Percentiles rank a stretch among this genome's conserved stretches.
phyloP scores from a whole-genome alignment of 2,888 invertebrate species.

The Agonopterix arenella region DNA sequence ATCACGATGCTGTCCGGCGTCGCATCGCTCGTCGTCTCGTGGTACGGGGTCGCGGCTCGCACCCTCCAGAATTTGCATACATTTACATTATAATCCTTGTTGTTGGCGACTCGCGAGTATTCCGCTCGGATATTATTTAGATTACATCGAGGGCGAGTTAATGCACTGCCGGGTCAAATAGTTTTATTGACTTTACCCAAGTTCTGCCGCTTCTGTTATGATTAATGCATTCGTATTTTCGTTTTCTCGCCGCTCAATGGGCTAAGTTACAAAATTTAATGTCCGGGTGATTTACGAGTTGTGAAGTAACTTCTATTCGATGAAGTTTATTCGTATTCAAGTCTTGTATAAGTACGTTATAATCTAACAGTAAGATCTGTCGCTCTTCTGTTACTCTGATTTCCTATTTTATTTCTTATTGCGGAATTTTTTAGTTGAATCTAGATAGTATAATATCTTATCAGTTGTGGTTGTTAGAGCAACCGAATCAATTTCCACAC shows the following conservation, averaged over 20 bases:
- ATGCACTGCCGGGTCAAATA: conserved; percentile 22
- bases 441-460: no score
- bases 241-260: conserved; percentile 4
- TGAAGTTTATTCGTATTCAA: no score
- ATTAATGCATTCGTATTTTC: conserved; percentile 9
- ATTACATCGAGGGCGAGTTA: conserved; percentile 11
- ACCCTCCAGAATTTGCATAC: conserved; percentile 52
- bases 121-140: conserved; percentile 30
- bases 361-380: no score
- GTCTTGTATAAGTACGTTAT: no score
- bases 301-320: conserved; percentile 1
- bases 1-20: conserved; percentile 7
- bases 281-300: conserved; percentile 8
- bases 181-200: conserved; percentile 28
- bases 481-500: no score
- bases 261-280: conserved; percentile 7
- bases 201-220: conserved; percentile 10
- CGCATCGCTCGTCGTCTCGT: conserved; percentile 30
- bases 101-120: conserved; percentile 24
- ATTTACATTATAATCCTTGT: conserved; percentile 64
- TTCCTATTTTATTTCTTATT: no score
- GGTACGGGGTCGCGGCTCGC: conserved; percentile 8
- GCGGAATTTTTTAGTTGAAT: no score
- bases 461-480: no score
- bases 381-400: no score